Conservation (phyloP, 2,797 vertebrate genomes). For the Eulemur albifrons region DNA sequence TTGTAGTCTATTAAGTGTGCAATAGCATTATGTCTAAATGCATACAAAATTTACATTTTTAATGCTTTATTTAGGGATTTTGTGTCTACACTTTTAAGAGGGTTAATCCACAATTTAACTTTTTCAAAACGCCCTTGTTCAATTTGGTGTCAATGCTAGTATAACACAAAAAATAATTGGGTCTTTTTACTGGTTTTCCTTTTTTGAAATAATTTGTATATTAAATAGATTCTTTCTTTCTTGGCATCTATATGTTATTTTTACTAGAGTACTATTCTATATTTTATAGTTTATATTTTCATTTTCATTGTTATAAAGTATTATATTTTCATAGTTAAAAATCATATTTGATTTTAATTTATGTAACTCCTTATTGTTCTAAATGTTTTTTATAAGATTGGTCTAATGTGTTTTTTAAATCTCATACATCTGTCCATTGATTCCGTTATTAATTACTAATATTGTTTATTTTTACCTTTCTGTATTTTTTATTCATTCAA, state of each 20-base stretch:
- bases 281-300: neutral
- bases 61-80: neutral
- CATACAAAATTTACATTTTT: neutral
- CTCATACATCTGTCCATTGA: neutral
- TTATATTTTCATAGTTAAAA: neutral
- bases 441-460: constrained; percentile 45
- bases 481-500: constrained; percentile 6
- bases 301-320: neutral
- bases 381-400: neutral
- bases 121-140: neutral
- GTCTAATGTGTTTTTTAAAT: neutral
- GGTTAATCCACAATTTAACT: neutral
- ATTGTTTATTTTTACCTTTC: constrained; percentile 30
- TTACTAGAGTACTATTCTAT: neutral
- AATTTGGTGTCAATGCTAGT: neutral
- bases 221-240: neutral
- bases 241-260: neutral
- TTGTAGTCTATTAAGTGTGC: neutral
- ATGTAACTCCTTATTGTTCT: neutral
- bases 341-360: constrained; percentile 15
- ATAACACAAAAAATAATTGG: neutral
- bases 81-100: neutral
- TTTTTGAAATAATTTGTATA: neutral
- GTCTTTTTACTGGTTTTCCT: neutral
- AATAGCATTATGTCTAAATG: neutral